Base-by-base conservation (phyloP, 2,888 invertebrate species). In the Cheilosia pagana region DNA sequence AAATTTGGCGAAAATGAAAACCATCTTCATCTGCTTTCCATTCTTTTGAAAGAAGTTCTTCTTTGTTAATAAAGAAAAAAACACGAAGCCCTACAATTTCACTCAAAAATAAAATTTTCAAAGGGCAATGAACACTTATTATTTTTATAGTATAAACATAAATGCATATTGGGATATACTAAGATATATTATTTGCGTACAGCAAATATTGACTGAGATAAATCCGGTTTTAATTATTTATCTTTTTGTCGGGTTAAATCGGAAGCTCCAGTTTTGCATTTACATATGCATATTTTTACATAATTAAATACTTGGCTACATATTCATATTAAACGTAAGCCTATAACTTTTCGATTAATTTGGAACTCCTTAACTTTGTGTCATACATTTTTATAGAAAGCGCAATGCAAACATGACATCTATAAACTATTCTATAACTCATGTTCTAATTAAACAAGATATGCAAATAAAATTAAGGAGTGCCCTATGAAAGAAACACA, bases 391-490 rank as follows among this genome's bases (percentile, higher is more conserved):
- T 39, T 12, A 14, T 19, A 28, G 59, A 43, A 71, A 41, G 12
- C 41, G 52, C 25, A 50, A 52, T 31, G 48, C 50, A 52, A 71
- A 70, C 59, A 31, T 19, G 67, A 55, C 16, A 43, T 7, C 5
- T 28, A 48, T 28, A 21, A 39, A 25, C 12, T 59, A 55, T 16
- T n/a, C 12, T 59, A 55, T 16, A 57, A 35, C 23, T 52, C 12
- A 52, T 16, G 68, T 45, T 55, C 31, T 62, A 55, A 55, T 77
- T 45, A 70, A 77, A 77, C 77, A n/a, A 62, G 43, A 71, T 57
- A 78, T 65, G 71, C 62, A 78, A 78, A 78, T 52, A 50, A 71
- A 71, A 78, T 71, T 65, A 78, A 78, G 78, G 78, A 71, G 78
- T 78, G 71, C 50, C 78, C 78, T 59, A 59, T 35, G 35, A 53